phyloP scores from a whole-genome alignment of 2,888 invertebrate species.

The Tiliacea citrago region DNA sequence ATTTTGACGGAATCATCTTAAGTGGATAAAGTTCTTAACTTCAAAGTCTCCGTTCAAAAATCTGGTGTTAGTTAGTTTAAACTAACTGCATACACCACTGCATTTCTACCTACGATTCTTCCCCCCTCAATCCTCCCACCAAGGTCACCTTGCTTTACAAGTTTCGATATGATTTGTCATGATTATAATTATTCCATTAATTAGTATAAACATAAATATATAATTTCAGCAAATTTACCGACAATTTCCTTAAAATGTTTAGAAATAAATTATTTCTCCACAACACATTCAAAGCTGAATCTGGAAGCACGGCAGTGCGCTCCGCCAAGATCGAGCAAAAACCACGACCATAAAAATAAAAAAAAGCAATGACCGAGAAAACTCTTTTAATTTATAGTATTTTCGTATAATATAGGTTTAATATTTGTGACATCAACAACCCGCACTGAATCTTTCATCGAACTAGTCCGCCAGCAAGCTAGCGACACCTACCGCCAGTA shows the following conservation, averaged over 20 bases:
- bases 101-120: neutral
- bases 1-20: no score
- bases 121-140: no score
- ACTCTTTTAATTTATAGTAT: neutral
- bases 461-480: slow-evolving; percentile 35
- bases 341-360: neutral
- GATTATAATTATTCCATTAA: no score
- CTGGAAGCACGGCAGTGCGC: neutral
- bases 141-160: neutral
- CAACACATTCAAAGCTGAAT: neutral
- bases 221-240: neutral
- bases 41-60: no score
- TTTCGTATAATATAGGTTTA: neutral
- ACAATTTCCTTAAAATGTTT: neutral
- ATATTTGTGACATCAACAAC: neutral
- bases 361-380: neutral
- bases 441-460: neutral
- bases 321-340: neutral
- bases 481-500: slow-evolving; percentile 38
- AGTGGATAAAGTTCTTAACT: no score
- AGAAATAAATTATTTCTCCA: neutral
- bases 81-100: neutral
- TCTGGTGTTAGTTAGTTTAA: neutral
- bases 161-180: neutral
- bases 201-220: no score